Evolutionary conservation across 2,797 vertebrate species (phyloP), one percentile per base, ranked within the genome.

Genomic region (Syndactyla subalaris): DNA sequence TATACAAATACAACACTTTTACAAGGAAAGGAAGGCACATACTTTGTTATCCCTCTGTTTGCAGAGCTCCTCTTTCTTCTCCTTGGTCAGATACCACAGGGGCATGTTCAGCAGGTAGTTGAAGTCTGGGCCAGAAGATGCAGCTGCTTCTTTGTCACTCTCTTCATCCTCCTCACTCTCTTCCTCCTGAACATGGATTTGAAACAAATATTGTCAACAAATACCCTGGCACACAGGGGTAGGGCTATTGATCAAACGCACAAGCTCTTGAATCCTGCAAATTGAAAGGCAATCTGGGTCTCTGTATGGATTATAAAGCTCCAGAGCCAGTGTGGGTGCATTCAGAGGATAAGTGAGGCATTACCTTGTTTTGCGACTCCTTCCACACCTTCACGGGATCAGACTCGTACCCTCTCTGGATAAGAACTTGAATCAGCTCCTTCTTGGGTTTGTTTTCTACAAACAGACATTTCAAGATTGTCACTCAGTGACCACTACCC

Each of bases 361-460:
- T 88, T 98, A 99, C 99, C 99, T 99, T 99, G 86, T 99, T 99
- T 55, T 99, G 99, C 6, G 98, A 97, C 81, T 98, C 96, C 96
- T 99, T 99, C 99, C 99, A 99, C 77, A 98, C 97, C 94, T 99
- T 99, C 75, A 99, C 98, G 1, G 99, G 99, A 92, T 99, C 99
- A 0, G 99, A 99, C 95, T 99, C 99, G 3, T 99, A 99, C 62
- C 99, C 99, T 97, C 99, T 99, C 95, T 99, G 66, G 90, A 99
- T 97, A 68, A 99, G 98, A 98, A 99, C 98, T 95, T 98, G 97
- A 92, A 99, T 99, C 92, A 99, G 95, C 79, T 99, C 99, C 93
- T 99, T 99, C 97, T 99, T 99, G 32, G 99, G 99, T 85, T 99
- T 99, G 98, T 99, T 99, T 97, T 99, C 99, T 99, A 93, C 62